Evolutionary conservation across 2,888 invertebrate species (phyloP), one percentile per base, ranked within the genome.

Genomic region (Lottia scabra): DNA sequence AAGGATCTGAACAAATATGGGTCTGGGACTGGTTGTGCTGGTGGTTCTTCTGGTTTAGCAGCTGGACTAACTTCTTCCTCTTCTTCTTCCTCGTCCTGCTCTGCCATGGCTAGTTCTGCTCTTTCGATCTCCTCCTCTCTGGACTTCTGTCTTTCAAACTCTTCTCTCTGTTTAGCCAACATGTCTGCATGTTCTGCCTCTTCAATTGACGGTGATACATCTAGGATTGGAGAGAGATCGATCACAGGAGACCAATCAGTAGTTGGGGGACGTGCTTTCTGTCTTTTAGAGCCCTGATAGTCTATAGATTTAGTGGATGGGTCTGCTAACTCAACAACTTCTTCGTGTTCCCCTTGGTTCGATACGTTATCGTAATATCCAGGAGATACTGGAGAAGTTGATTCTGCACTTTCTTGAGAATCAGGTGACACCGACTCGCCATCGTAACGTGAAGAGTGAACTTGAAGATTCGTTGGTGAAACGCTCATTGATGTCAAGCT

Each of bases 221-320:
- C 90, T 44, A 90, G 67, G 46, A 90, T 90, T 1, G 90, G 90
- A 2, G 90, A 90, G 4, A 90, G 82, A 70, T 90, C 90, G 45
- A 88, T 89, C 10, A 90, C 88, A 3, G 90, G 90, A 0, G 90
- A 90, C 90, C 90, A 90, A 79, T 89, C 88, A 0, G 85, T 85
- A 8, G 84, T 83, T 6, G 88, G 85, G 0, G 88, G 88, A 26
- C 86, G 75, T 0, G 81, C 86, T 70, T 88, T 88, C 76, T 88
- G 88, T 43, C 88, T 76, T 75, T 87, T 87, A 27, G 82, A 81
- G n/a, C 84, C 84, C 71, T 88, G 87, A 73, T 85, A 86, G 74
- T 88, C 88, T 43, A 88, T 88, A 13, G 83, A 76, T 72, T 88
- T 88, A 26, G 85, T 80, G 6, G 85, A 82, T 1, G 88, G 87